Conservation (phyloP, 2,797 vertebrate genomes). For the Enteromius argenteus region DNA sequence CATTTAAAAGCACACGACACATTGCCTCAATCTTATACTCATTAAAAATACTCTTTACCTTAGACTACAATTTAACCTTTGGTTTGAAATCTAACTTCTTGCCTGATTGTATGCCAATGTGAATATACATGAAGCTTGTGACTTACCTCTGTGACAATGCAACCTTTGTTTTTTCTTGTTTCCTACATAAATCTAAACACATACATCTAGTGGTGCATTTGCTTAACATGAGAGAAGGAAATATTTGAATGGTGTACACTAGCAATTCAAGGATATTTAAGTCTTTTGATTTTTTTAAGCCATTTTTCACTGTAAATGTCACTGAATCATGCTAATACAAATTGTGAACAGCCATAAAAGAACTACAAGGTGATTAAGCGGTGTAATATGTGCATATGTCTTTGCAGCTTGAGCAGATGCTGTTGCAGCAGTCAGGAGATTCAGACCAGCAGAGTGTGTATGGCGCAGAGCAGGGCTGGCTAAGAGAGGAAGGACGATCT, state of each 20-base stretch:
- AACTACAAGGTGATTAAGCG: conserved; percentile 1
- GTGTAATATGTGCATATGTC: conserved; percentile 24
- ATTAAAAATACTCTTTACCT: neutral
- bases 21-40: neutral
- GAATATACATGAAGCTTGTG: neutral
- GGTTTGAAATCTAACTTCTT: neutral
- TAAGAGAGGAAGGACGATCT: conserved; percentile 71
- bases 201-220: too few relatives aligned
- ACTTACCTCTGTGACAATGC: neutral
- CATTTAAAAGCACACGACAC: neutral
- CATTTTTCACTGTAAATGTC: neutral
- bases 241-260: neutral
- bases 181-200: neutral
- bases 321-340: conserved; percentile 1
- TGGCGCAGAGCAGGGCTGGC: conserved; percentile 63
- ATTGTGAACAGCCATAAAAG: conserved; percentile 11
- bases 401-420: conserved; percentile 77
- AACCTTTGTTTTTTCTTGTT: neutral
- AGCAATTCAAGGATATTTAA: neutral
- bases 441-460: conserved; percentile 71
- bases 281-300: neutral
- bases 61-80: neutral
- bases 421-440: conserved; percentile 69
- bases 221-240: neutral
- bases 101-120: neutral